A percentile compares a stretch with the other conserved stretches of the same genome.
Conservation (phyloP, 2,888 invertebrate species). For the Netelia inedita region DNA sequence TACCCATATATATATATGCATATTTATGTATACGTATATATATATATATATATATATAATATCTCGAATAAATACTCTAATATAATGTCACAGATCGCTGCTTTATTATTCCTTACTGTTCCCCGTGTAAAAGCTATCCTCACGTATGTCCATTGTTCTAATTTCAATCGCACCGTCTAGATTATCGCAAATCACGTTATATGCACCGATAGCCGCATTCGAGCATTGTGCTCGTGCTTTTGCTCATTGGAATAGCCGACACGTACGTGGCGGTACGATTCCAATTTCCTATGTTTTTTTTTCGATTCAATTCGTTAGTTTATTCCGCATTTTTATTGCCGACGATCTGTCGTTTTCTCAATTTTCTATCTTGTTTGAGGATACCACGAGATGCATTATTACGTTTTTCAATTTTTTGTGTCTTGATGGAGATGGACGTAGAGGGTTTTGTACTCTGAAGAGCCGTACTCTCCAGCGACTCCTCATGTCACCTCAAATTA, state of each 20-base stretch:
- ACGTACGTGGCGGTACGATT: slow-evolving; percentile 23
- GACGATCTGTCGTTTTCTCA: slow-evolving; percentile 54
- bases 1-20: too few relatives aligned
- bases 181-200: slow-evolving; percentile 64
- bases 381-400: slow-evolving; percentile 40
- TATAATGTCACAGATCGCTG: slow-evolving; percentile 82
- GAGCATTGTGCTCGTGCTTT: slow-evolving; percentile 38
- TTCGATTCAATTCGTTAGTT: slow-evolving; percentile 10
- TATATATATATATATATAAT: not conserved
- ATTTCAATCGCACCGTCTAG: slow-evolving; percentile 73
- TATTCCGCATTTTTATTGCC: slow-evolving; percentile 37
- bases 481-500: slow-evolving; percentile 86
- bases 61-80: slow-evolving; percentile 82
- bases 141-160: slow-evolving; percentile 56
- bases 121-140: slow-evolving; percentile 69
- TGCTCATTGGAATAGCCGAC: not conserved
- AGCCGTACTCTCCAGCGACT: slow-evolving; percentile 74
- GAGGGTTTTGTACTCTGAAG: slow-evolving; percentile 77
- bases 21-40: too few relatives aligned
- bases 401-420: slow-evolving; percentile 59
- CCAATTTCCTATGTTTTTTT: not conserved
- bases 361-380: slow-evolving; percentile 56
- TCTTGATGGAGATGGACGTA: slow-evolving; percentile 74
- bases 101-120: slow-evolving; percentile 73
- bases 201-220: slow-evolving; percentile 24